These are phyloP conservation scores for Spilosoma lubricipeda DNA, from an alignment of 2,888 invertebrate genomes.

Conservation along the genomic window DNA sequence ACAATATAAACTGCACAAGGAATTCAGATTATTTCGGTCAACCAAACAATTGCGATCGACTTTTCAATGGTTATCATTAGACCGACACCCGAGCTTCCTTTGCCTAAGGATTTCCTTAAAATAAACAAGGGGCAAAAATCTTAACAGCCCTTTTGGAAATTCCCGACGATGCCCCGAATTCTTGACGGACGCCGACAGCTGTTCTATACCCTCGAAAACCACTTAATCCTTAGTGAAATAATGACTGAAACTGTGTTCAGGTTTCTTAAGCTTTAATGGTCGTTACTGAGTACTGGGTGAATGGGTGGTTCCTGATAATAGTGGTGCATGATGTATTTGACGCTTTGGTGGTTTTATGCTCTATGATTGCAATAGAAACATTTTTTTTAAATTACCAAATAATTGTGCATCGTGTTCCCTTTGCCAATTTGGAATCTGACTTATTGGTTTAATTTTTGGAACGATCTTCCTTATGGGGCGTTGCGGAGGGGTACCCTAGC, in stretches of 20 bases:
- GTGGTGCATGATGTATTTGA: not conserved
- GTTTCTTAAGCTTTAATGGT: slow-evolving; percentile 13
- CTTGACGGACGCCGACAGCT: slow-evolving; percentile 57
- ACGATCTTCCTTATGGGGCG: too few species aligned
- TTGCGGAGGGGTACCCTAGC: too few species aligned
- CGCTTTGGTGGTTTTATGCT: not conserved
- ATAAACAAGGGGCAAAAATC: slow-evolving; percentile 46
- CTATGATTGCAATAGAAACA: not conserved
- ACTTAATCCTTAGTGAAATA: slow-evolving; percentile 61
- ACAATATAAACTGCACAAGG: not conserved
- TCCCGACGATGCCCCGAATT: slow-evolving; percentile 35
- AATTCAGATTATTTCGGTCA: slow-evolving; percentile 16
- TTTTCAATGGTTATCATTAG: slow-evolving; percentile 18
- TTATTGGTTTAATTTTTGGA: too few species aligned
- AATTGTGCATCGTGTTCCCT: not conserved
- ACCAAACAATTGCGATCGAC: slow-evolving; percentile 16
- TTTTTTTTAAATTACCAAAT: too few species aligned
- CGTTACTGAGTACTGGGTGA: not conserved
- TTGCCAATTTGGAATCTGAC: not conserved
- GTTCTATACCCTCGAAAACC: slow-evolving; percentile 48
- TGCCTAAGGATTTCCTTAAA: slow-evolving; percentile 26
- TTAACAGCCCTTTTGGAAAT: slow-evolving; percentile 41
- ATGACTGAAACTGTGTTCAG: slow-evolving; percentile 54
- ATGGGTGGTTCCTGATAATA: not conserved
- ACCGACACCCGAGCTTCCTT: slow-evolving; percentile 20